Evolutionary conservation across 2,113 vertebrate species (phyloP), one percentile per base, ranked within the genome.

Genomic region (Sitta europaea): DNA sequence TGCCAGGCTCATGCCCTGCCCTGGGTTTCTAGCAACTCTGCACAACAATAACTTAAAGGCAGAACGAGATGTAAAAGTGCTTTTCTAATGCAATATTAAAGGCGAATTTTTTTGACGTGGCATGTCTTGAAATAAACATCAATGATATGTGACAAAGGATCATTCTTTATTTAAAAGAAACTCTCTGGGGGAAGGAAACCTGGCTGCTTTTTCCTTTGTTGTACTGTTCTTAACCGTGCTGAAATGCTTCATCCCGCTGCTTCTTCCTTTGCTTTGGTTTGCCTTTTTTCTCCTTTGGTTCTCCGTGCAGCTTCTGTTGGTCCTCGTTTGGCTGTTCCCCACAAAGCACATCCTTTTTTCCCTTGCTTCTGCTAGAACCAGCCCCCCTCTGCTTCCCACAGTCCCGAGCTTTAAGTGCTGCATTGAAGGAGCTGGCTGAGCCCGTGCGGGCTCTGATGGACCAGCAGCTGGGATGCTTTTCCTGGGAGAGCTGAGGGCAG

Each of bases 91-190:
- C 97, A 97, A 97, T 97, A 96, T 97, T 97, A 96, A 97, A 98
- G 96, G 97, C 95, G 67, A 97, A 71, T 81, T 88, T 87, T 97
- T 97, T 98, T 90, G 96, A 98, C 97, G 97, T 98, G 97, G 98
- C 98, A 98, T 98, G 98, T 98, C 98, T 97, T 97, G 92, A 98
- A 98, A 98, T 98, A 98, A 98, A 98, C 97, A 97, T 97, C 96
- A 61, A 94, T 98, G 97, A 97, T 98, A 93, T 89, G 98, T 96
- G 97, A 95, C 81, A 74, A 96, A 97, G 95, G 95, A 94, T 94
- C 96, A 90, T 92, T 98, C 96, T 96, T 98, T 97, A 93, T 97
- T 98, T 96, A 63, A 82, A 92, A 96, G 73, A 90, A 96, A 47
- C 70, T 95, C 67, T 89, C 19, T 90, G 78, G 91, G 83, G 75